Percentiles rank a stretch among this genome's conserved stretches.
These are phyloP conservation scores for Chloroclystis v-ata DNA, from an alignment of 2,888 invertebrate genomes.

Conservation along the genomic window DNA sequence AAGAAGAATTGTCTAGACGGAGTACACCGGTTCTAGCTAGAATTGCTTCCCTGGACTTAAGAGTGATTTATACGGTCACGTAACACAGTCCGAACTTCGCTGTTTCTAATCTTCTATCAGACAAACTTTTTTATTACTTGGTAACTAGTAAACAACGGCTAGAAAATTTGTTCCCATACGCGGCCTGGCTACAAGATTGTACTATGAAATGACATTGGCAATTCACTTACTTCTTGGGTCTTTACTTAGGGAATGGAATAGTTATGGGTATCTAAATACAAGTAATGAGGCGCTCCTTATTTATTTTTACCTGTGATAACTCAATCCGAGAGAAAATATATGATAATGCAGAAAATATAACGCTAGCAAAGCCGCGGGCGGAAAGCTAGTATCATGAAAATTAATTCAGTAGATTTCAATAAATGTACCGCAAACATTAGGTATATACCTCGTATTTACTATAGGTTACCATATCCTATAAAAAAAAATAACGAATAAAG, in stretches of 20 bases:
- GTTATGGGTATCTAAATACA: not conserved
- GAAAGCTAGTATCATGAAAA: too few species aligned
- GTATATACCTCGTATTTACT: too few species aligned
- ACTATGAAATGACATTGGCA: constrained; percentile 22
- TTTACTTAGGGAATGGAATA: not conserved
- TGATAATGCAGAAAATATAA: too few species aligned
- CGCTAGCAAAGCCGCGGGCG: too few species aligned
- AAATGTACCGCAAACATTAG: too few species aligned
- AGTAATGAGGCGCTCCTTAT: too few species aligned
- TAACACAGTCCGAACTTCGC: constrained; percentile 50
- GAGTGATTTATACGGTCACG: constrained; percentile 61
- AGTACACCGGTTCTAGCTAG: not conserved
- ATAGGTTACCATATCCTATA: too few species aligned
- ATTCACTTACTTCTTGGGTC: constrained; percentile 20
- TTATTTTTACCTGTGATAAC: too few species aligned
- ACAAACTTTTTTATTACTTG: constrained; percentile 68
- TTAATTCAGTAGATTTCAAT: too few species aligned
- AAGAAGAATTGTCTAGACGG: too few species aligned
- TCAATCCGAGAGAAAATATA: too few species aligned
- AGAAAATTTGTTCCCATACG: constrained; percentile 43
- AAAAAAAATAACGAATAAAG: too few species aligned
- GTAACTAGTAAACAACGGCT: constrained; percentile 61
- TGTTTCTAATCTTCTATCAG: constrained; percentile 67
- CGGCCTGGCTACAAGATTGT: constrained; percentile 31
- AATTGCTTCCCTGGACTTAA: constrained; percentile 25